Conservation (phyloP, 2,113 vertebrate genomes). For the Macroglossus sobrinus region DNA sequence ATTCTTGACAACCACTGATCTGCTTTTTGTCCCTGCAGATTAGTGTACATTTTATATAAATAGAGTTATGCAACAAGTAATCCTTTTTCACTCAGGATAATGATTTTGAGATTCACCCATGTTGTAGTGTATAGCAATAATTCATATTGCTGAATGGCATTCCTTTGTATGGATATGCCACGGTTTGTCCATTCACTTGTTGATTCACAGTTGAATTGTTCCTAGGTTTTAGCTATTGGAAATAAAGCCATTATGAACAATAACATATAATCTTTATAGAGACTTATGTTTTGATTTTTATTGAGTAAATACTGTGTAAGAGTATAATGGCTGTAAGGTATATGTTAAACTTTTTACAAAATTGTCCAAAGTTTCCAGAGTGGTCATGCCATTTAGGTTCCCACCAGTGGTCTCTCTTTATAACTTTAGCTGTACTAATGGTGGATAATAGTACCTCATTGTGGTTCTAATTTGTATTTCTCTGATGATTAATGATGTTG, state of each 20-base stretch:
- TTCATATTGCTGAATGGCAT: background rate
- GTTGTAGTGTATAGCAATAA: background rate
- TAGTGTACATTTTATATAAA: background rate
- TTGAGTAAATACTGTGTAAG: background rate
- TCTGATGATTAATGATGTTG: background rate
- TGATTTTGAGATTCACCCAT: background rate
- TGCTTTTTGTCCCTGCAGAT: background rate
- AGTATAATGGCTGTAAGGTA: background rate
- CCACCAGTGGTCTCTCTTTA: background rate
- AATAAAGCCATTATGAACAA: background rate
- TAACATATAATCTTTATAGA: background rate
- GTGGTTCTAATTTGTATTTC: background rate
- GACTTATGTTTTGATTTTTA: background rate
- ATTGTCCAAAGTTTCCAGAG: background rate
- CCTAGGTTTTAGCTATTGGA: background rate
- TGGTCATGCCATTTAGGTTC: background rate
- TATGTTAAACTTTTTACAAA: background rate
- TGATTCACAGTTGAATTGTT: background rate
- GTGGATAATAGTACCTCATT: background rate
- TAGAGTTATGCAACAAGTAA: background rate
- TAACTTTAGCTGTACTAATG: background rate
- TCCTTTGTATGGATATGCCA: background rate
- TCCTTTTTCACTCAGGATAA: background rate
- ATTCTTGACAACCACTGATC: background rate
- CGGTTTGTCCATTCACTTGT: background rate